Conservation (phyloP, 2,113 vertebrate genomes). For the Salvelinus alpinus region DNA sequence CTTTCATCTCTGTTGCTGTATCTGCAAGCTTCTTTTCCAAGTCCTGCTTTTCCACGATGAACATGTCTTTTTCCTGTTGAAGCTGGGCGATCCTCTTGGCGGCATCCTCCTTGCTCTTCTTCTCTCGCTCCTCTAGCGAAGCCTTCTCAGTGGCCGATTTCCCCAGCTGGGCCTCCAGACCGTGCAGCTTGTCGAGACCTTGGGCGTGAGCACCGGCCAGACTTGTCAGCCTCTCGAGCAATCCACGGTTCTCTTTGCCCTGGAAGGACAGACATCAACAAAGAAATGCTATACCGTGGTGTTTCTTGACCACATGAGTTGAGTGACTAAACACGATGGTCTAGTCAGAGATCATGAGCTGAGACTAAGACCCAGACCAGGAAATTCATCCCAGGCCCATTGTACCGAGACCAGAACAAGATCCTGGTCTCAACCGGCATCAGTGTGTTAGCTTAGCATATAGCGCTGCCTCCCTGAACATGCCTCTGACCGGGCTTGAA, state of each 20-base stretch:
- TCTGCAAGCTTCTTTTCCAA: constrained; percentile 76
- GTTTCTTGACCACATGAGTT: too few relatives aligned
- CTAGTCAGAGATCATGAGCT: too few relatives aligned
- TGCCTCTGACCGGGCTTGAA: too few relatives aligned
- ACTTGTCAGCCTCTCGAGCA: constrained; percentile 86
- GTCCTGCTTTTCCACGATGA: constrained; percentile 76
- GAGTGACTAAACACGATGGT: too few relatives aligned
- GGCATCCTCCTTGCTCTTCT: constrained; percentile 73
- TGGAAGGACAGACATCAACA: constrained; percentile 43
- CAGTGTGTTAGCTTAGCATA: too few relatives aligned
- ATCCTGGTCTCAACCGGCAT: too few relatives aligned
- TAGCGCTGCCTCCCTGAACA: too few relatives aligned
- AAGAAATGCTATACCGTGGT: too few relatives aligned
- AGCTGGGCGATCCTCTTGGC: constrained; percentile 71
- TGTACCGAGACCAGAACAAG: too few relatives aligned
- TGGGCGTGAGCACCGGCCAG: constrained; percentile 76
- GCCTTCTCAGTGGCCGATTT: constrained; percentile 74
- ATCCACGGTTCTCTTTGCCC: constrained; percentile 87
- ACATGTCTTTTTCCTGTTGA: constrained; percentile 72
- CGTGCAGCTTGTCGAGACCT: constrained; percentile 80
- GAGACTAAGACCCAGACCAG: neutral
- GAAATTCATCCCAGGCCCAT: neutral
- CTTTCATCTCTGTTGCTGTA: constrained; percentile 79
- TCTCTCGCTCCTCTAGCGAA: constrained; percentile 76
- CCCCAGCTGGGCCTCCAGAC: constrained; percentile 81